These are phyloP conservation scores for Myodes glareolus DNA, from an alignment of 2,113 vertebrate species.

Conservation along the genomic window DNA sequence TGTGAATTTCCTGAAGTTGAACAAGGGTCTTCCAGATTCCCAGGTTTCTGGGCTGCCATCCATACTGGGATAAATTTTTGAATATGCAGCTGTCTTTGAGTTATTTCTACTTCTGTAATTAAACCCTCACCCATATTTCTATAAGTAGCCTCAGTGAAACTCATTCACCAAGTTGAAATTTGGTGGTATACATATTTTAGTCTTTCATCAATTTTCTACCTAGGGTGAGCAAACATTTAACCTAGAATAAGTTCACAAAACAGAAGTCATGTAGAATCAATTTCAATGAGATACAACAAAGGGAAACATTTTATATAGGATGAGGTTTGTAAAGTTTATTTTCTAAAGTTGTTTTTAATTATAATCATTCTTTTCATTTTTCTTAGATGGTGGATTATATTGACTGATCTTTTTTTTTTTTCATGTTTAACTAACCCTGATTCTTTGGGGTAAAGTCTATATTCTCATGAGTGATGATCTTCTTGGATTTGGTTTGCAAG, in stretches of 20 bases:
- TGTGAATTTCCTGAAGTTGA: too few relatives aligned
- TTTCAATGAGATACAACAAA: neutral
- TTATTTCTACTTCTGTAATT: neutral
- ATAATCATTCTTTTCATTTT: neutral
- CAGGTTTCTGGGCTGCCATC: neutral
- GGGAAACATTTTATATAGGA: neutral
- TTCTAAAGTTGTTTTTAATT: neutral
- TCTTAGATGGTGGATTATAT: neutral
- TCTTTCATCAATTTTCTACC: neutral
- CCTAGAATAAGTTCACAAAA: neutral
- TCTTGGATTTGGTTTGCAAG: neutral
- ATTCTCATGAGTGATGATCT: neutral
- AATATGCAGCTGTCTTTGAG: neutral
- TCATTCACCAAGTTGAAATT: too few relatives aligned
- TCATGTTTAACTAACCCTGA: neutral
- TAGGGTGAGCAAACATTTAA: neutral
- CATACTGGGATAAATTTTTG: neutral
- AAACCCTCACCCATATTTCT: neutral
- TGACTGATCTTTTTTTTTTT: neutral
- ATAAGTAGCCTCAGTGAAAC: neutral
- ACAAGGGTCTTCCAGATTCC: too few relatives aligned
- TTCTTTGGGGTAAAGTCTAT: neutral
- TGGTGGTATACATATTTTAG: neutral
- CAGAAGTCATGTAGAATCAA: neutral
- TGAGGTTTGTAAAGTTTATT: conserved; percentile 9